Evolutionary conservation across 1,140 invertebrate species (phyloP).

Genomic region (Sinella curviseta): DNA sequence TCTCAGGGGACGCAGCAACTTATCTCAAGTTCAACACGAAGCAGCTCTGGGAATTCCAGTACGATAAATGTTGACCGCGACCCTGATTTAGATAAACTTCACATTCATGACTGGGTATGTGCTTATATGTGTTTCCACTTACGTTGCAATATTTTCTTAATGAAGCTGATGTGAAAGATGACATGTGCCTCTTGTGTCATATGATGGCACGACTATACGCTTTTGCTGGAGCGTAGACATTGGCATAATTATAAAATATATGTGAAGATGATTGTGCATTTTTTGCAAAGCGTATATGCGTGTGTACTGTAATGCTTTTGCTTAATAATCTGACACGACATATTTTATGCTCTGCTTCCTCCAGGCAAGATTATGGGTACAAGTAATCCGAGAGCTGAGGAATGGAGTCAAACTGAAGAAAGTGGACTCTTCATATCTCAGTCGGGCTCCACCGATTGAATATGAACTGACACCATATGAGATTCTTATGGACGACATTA

Average conservation of each 20-base stretch:
- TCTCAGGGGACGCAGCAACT: conserved; percentile 56
- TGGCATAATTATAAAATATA: background rate
- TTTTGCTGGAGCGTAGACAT: background rate
- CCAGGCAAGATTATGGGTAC: conserved; percentile 93
- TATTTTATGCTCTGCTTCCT: conserved; percentile 47
- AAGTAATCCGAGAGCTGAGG: conserved; percentile 84
- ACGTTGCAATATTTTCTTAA: background rate
- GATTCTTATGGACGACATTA: conserved; percentile 94
- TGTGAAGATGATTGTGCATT: background rate
- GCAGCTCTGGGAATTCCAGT: conserved; percentile 1
- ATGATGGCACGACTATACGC: background rate
- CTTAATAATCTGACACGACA: background rate
- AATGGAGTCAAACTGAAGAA: conserved; percentile 90
- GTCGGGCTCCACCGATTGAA: conserved; percentile 66
- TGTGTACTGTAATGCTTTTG: no score
- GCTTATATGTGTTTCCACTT: background rate
- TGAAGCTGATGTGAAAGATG: background rate
- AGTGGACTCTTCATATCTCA: conserved; percentile 57
- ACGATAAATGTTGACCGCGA: background rate
- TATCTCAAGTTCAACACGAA: conserved; percentile 48
- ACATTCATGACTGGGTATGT: conserved; percentile 83
- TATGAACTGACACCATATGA: conserved; percentile 96
- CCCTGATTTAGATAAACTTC: conserved; percentile 61
- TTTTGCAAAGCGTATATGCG: background rate
- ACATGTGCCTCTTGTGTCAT: background rate